Evolutionary conservation across 2,888 invertebrate genomes (phyloP), one percentile per base, ranked within the genome.

Genomic region (Apocheima hispidaria): DNA sequence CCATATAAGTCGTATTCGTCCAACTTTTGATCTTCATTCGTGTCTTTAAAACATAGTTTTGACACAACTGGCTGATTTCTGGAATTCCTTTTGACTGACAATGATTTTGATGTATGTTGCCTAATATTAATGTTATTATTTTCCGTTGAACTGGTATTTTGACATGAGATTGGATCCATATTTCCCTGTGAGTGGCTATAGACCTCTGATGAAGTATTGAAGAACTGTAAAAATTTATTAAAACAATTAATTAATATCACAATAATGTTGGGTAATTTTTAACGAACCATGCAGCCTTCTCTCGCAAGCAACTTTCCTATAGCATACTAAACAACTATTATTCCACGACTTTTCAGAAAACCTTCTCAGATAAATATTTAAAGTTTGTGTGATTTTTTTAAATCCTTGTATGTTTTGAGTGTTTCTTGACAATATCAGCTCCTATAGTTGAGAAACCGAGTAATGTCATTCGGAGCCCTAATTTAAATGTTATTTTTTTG

Each of bases 1-100:
- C 86, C 88, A 28, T 87, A 93, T 1, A 92, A 67, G 18, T 91
- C 91, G 23, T 86, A 92, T 64, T 93, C 92, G 33, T 93, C 92
- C 59, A 77, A 21, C 7, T 40, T 38, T 14, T 49, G 49, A 30
- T 83, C 83, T 48, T 68, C 73, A 36, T 74, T 78, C 9, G 70
- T 66, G 35, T 81, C 81, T 23, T 81, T 79, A 53, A 74, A 62
- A 44, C 23, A 12, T 23, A 12, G 14, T 26, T 23, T 41, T 23
- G 46, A 16, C 12, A 48, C 51, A 6, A 52, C 35, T 4, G 44
- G 3, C 33, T 40, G 44, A 26, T 51, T 30, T 52, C 40, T 38
- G 1, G 12, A n/a, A 35, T 10, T 50, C n/a, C 30, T 55, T 44
- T 60, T 60, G 10, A 20, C 12, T 18, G 21, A 20, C 33, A 33